phyloP scores from a whole-genome alignment of 2,888 invertebrate species.

The Drosophila rellima region DNA sequence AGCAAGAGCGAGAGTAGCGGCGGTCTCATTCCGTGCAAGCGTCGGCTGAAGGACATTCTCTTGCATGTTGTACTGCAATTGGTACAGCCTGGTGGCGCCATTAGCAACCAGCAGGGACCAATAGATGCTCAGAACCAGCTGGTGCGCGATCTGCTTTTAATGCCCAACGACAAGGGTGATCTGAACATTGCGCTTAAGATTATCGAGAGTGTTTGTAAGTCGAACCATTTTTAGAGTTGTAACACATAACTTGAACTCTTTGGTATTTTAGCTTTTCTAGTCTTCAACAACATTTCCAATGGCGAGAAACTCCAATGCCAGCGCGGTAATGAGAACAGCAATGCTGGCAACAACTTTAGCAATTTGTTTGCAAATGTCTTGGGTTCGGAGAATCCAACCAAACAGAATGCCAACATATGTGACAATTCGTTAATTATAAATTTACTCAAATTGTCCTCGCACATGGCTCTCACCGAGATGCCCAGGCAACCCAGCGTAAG shows the following conservation, averaged over 20 bases:
- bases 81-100: slow-evolving; percentile 89
- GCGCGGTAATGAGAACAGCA: slow-evolving; percentile 85
- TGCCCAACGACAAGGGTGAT: slow-evolving; percentile 89
- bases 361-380: slow-evolving; percentile 92
- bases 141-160: slow-evolving; percentile 88
- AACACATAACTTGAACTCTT: background rate
- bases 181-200: slow-evolving; percentile 90
- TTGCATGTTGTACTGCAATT: slow-evolving; percentile 91
- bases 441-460: slow-evolving; percentile 89
- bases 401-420: slow-evolving; percentile 89
- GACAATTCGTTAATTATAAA: slow-evolving; percentile 91
- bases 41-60: slow-evolving; percentile 87
- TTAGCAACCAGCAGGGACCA: slow-evolving; percentile 89
- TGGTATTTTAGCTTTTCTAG: slow-evolving; percentile 85
- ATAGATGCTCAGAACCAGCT: slow-evolving; percentile 92
- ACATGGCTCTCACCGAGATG: slow-evolving; percentile 88
- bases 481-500: slow-evolving; percentile 86
- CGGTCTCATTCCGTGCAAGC: slow-evolving; percentile 86
- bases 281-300: slow-evolving; percentile 87
- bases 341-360: slow-evolving; percentile 88
- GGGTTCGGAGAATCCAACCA: slow-evolving; percentile 88
- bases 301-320: slow-evolving; percentile 87
- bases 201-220: slow-evolving; percentile 90
- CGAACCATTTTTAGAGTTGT: background rate
- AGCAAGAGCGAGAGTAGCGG: slow-evolving; percentile 89